A percentile compares a stretch with the other conserved stretches of the same genome.
Conservation (phyloP, 1,140 invertebrate species). For the Cydia splendana region DNA sequence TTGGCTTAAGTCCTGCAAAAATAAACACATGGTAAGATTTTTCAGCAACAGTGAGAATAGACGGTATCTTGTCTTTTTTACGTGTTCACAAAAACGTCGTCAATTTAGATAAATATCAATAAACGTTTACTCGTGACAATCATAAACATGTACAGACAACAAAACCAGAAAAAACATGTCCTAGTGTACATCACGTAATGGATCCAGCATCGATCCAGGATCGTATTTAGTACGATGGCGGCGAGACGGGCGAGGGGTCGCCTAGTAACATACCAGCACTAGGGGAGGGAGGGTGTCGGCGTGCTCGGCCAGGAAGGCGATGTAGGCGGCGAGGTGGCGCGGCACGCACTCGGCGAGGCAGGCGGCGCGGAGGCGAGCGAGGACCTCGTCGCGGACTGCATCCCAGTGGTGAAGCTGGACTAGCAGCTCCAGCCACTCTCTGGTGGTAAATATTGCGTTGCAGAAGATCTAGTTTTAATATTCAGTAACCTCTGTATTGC, state of each 20-base stretch:
- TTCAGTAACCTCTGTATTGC: too few relatives aligned
- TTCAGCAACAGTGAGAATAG: not conserved
- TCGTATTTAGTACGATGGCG: too few relatives aligned
- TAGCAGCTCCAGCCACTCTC: slow-evolving; percentile 90
- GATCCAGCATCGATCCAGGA: too few relatives aligned
- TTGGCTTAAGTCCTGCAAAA: slow-evolving; percentile 89
- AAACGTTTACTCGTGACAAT: too few relatives aligned
- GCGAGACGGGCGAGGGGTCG: slow-evolving; percentile 57
- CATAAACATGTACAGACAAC: too few relatives aligned
- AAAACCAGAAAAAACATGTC: too few relatives aligned
- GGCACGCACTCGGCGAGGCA: slow-evolving; percentile 95
- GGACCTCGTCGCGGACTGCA: slow-evolving; percentile 83
- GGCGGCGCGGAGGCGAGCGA: slow-evolving; percentile 88
- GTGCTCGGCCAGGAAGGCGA: slow-evolving; percentile 90
- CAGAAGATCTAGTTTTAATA: too few relatives aligned
- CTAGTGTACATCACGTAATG: too few relatives aligned
- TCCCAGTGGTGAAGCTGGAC: slow-evolving; percentile 87
- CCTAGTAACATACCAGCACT: slow-evolving; percentile 59
- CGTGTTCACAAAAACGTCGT: too few relatives aligned
- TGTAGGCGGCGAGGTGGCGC: slow-evolving; percentile 91
- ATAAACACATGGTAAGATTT: not conserved
- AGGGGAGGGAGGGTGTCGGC: slow-evolving; percentile 80
- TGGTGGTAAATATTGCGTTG: slow-evolving; percentile 47
- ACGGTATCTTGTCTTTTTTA: too few relatives aligned
- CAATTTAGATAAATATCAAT: too few relatives aligned